Base-by-base conservation (phyloP, 2,113 vertebrate genomes). In the rat (Rattus norvegicus) region DNA sequence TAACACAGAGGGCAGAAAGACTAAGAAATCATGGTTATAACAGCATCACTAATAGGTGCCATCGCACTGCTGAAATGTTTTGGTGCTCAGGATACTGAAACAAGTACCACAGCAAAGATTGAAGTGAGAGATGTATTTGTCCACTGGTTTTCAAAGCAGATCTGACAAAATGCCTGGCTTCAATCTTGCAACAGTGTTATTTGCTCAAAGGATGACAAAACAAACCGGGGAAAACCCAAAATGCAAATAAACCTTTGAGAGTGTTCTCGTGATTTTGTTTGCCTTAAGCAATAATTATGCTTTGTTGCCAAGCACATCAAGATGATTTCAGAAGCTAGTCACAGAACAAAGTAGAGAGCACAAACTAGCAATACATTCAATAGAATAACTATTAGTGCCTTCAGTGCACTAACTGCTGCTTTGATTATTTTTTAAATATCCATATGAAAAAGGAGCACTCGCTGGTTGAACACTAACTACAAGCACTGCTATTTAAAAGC, bases 381-480 rank as follows among this genome's bases (percentile, higher is more conserved):
- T 0, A 97, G 47, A 93, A 97, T 67, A 97, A 98, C 95, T 95
- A 97, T 77, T 76, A 80, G 95, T 86, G 96, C 97, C 97, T 97
- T 97, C 97, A 98, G 96, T 69, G 89, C 94, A 98, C 92, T 95
- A 96, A 83, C 86, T 96, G 92, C 92, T 92, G 91, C 98, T 99
- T 99, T 99, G 98, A 99, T 98, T 98, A 98, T 95, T 49, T 39
- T 49, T 49, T 70, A 97, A 93, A 70, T 84, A 97, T 94, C 86
- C 93, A 97, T 88, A 97, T 97, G 77, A 98, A 97, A 97, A 98
- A 98, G 92, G 96, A 98, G 98, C 47, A 72, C 89, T 93, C 28
- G 94, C 93, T 47, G 56, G 72, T 30, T 94, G 95, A 98, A 95
- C 96, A 96, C 92, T 95, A 95, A 97, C 76, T 95, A 92, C 61